Percentiles rank a stretch among this genome's conserved stretches.
Evolutionary conservation across 2,113 vertebrate genomes (phyloP).

Genomic region (Empidonax alnorum): DNA sequence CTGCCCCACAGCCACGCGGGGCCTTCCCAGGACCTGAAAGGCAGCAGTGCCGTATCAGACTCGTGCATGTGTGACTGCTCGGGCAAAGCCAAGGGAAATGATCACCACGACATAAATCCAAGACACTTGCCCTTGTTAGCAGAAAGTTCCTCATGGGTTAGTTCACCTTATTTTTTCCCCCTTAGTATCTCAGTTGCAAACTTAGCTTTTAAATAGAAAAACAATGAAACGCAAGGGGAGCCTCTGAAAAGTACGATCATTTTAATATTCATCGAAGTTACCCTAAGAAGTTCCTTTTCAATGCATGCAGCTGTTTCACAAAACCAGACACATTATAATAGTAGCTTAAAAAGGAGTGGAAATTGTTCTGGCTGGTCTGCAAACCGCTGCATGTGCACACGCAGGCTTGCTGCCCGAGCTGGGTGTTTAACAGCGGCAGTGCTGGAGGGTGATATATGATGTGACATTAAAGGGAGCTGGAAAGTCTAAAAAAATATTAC

Average conservation of each 20-base stretch:
- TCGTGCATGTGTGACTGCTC: neutral
- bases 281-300: neutral
- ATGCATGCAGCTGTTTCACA: neutral
- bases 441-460: neutral
- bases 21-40: neutral
- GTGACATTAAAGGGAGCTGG: neutral
- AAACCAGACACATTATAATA: slow-evolving; percentile 31
- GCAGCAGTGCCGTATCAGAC: neutral
- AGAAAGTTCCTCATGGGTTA: neutral
- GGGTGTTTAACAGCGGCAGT: neutral
- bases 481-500: neutral
- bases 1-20: rapidly evolving
- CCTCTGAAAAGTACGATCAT: neutral
- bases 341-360: slow-evolving; percentile 77
- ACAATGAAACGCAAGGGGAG: neutral
- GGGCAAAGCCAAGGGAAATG: neutral
- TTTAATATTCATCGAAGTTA: neutral
- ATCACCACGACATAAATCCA: neutral
- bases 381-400: neutral
- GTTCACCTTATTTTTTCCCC: neutral
- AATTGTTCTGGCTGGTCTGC: slow-evolving; percentile 52
- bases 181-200: neutral
- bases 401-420: slow-evolving; percentile 48
- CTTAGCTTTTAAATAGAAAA: neutral
- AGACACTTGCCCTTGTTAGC: neutral